Base-by-base conservation (phyloP, 2,113 vertebrate genomes). In the Synchiropus splendidus region DNA sequence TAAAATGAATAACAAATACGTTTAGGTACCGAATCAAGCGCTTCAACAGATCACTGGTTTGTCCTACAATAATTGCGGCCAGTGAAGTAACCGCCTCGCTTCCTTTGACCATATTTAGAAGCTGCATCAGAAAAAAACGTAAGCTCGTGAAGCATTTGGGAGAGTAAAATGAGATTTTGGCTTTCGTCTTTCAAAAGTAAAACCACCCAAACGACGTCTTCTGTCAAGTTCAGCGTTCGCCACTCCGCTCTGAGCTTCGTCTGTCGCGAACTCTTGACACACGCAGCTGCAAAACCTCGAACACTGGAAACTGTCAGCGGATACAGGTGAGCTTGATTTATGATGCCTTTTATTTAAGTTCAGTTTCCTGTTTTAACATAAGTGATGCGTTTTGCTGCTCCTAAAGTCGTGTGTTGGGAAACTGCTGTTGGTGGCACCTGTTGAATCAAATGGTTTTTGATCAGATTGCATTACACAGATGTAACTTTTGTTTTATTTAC, bases 21-120 rank as follows among this genome's bases (percentile, higher is more conserved):
- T n/a, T n/a, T n/a, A n/a, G n/a, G n/a, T n/a, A n/a, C n/a, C n/a
- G n/a, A n/a, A n/a, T n/a, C n/a, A n/a, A n/a, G n/a, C n/a, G n/a
- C n/a, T n/a, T n/a, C n/a, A n/a, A n/a, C 4, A 6, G 13, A 6
- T 34, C 13, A 0, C 2, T 12, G 1, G 40, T 10, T 48, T 61
- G 39, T 57, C 72, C 73, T 39, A 78, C 72, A 31, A 16, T n/a
- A 12, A 3, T 39, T 3, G 6, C 31, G 56, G 45, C 2, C 62
- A 17, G n/a, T 73, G 50, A 73, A 79, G 68, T 59, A 5, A 16
- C 35, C 16, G 16, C 32, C 6, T 47, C 59, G 63, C 82, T 85
- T 86, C 84, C 85, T 60, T 30, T 85, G 74, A 38, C 85, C 83
- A 87, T 86, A 85, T 86, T 77, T 75, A 80, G 83, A 27, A 10